A percentile compares a stretch with the other conserved stretches of the same genome.
phyloP scores from a whole-genome alignment of 2,797 vertebrate genomes.

The Halcyon leucocephala region DNA sequence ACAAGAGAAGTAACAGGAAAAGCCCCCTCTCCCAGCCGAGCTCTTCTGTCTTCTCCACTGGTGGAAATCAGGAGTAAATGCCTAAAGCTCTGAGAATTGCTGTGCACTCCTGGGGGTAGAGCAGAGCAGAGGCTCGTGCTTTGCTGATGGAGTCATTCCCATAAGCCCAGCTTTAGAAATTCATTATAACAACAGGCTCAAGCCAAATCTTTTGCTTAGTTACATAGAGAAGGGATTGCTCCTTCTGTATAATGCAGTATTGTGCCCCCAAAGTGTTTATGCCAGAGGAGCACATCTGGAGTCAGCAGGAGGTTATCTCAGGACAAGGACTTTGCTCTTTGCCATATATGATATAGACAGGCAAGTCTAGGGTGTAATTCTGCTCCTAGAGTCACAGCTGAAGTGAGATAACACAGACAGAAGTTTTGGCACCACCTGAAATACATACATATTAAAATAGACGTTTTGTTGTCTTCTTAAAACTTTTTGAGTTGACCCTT shows the following conservation, averaged over 20 bases:
- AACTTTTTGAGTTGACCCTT: not conserved
- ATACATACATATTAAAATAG: not conserved
- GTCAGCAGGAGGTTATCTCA: not conserved
- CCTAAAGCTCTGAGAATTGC: not conserved
- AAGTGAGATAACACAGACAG: not conserved
- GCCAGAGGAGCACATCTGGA: not conserved
- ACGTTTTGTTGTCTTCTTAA: not conserved
- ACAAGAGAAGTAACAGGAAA: not conserved
- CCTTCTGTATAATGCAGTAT: not conserved
- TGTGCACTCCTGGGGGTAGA: not conserved
- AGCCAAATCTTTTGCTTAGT: conserved; percentile 25
- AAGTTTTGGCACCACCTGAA: not conserved
- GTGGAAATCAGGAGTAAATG: not conserved
- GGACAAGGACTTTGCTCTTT: conserved; percentile 12
- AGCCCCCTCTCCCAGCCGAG: not conserved
- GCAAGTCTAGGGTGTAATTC: not conserved
- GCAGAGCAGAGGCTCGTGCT: not conserved
- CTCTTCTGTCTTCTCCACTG: not conserved
- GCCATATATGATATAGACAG: not conserved
- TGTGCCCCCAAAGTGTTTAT: not conserved
- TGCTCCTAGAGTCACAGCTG: not conserved
- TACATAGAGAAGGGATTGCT: not conserved
- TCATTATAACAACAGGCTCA: not conserved
- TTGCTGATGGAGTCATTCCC: not conserved
- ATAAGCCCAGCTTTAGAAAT: conserved; percentile 2